Evolutionary conservation across 1,140 invertebrate species (phyloP).

Genomic region (Euwallacea similis): DNA sequence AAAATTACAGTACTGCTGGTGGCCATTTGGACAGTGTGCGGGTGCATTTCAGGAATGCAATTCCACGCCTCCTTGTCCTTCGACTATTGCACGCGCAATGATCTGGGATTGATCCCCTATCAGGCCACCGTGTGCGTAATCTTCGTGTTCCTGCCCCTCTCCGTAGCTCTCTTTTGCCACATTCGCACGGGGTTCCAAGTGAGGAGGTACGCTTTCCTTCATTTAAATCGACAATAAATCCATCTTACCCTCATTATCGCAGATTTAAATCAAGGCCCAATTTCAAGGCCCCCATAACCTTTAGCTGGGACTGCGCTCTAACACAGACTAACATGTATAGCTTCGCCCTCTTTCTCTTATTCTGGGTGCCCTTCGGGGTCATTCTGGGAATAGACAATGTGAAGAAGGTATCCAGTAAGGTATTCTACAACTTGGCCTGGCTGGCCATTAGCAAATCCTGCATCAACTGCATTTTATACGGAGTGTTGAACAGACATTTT

Average conservation of each 20-base stretch:
- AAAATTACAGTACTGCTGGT: constrained; percentile 60
- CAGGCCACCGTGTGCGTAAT: constrained; percentile 59
- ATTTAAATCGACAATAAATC: neutral
- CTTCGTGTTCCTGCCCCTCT: constrained; percentile 60
- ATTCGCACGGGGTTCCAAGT: constrained; percentile 53
- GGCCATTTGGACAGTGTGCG: constrained; percentile 57
- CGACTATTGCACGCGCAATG: constrained; percentile 64
- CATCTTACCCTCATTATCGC: neutral
- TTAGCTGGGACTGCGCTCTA: constrained; percentile 65
- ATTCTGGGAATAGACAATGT: constrained; percentile 59
- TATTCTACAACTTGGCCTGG: constrained; percentile 69
- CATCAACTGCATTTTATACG: constrained; percentile 69
- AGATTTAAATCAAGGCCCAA: constrained; percentile 55
- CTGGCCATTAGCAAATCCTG: constrained; percentile 70
- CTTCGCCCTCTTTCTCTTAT: constrained; percentile 64
- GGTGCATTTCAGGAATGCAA: constrained; percentile 59
- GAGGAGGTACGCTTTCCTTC: constrained; percentile 22
- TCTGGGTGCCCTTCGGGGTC: constrained; percentile 71
- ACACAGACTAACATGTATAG: constrained; percentile 68
- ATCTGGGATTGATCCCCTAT: constrained; percentile 55
- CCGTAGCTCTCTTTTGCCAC: constrained; percentile 59
- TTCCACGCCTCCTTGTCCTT: constrained; percentile 60
- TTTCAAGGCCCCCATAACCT: constrained; percentile 66
- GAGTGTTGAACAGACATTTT: constrained; percentile 67
- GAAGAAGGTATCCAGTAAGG: constrained; percentile 54